Evolutionary conservation across 2,797 vertebrate species (phyloP), one percentile per base, ranked within the genome.

Genomic region (Sebastes vulpes): DNA sequence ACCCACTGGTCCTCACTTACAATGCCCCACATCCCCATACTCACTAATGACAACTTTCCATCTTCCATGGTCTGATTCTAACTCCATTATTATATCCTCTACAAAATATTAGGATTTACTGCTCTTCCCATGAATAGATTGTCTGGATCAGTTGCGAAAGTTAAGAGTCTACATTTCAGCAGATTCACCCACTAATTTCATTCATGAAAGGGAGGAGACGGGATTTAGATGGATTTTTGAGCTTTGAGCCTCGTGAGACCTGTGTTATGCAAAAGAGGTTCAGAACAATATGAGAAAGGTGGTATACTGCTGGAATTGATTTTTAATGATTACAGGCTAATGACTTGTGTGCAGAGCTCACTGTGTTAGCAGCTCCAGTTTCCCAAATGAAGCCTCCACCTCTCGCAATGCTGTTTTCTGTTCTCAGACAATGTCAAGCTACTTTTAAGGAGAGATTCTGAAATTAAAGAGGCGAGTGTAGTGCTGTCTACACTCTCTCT

Each of bases 171-270:
- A 71, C 31, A 79, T 86, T 83, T 81, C 72, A 64, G 48, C 65
- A 73, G 58, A 85, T 85, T 79, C 77, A 81, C 31, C 18, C 1
- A 16, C 69, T 86, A 80, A 88, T 84, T 77, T 59, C 53, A 84
- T 83, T 82, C 68, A 76, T 80, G 68, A 83, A 86, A 75, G 31
- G 48, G 26, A 78, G 26, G 26, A 58, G 77, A 76, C 7, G 1
- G 68, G 68, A 68, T 78, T 87, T 65, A 70, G 70, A 86, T 76
- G 61, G 78, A 79, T 88, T 81, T 86, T 82, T 53, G 35, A 61
- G 76, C 52, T 66, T 48, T 66, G 20, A 72, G 71, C 31, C 60
- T 28, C 29, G 58, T 75, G 66, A 76, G 54, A 76, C 53, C 42
- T 74, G 35, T 57, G 59, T 73, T 81, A 77, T 72, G 54, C 56